phyloP scores from a whole-genome alignment of 2,888 invertebrate genomes.

The Diarsia rubi region DNA sequence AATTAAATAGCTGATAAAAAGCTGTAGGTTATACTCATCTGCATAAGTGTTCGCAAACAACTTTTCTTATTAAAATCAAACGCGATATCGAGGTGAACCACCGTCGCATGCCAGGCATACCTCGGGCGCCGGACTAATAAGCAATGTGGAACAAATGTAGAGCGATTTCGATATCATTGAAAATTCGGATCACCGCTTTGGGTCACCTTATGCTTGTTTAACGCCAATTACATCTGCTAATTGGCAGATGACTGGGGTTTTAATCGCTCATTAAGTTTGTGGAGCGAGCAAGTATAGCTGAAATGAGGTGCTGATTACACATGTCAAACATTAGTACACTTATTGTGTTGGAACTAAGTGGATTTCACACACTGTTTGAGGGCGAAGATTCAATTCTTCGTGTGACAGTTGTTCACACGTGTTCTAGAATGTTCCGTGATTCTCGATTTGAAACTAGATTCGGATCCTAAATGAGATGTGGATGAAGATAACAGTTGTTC shows the following conservation, averaged over 20 bases:
- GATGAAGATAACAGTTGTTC: background rate
- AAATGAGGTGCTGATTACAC: slow-evolving; percentile 59
- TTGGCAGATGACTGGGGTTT: slow-evolving; percentile 58
- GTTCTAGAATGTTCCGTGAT: slow-evolving; percentile 1
- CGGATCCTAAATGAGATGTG: background rate
- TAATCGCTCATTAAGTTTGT: slow-evolving; percentile 63
- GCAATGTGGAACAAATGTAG: slow-evolving; percentile 56
- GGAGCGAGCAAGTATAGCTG: slow-evolving; percentile 33
- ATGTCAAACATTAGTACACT: slow-evolving; percentile 58
- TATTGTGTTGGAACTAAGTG: slow-evolving; percentile 60
- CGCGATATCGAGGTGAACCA: slow-evolving; percentile 80
- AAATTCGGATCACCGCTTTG: slow-evolving; percentile 59
- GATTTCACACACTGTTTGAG: slow-evolving; percentile 41
- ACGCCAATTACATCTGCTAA: slow-evolving; percentile 62
- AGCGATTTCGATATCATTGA: slow-evolving; percentile 58
- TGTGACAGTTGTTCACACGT: background rate
- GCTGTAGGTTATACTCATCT: slow-evolving; percentile 70
- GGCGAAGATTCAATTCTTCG: slow-evolving; percentile 9
- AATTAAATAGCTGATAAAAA: slow-evolving; percentile 58
- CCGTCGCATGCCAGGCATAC: slow-evolving; percentile 74
- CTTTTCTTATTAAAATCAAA: slow-evolving; percentile 80
- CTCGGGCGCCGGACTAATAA: slow-evolving; percentile 56
- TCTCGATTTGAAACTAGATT: background rate
- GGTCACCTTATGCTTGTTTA: slow-evolving; percentile 56
- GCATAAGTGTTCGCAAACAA: slow-evolving; percentile 73